phyloP scores from a whole-genome alignment of 2,888 invertebrate genomes.

The Clunio marinus region DNA sequence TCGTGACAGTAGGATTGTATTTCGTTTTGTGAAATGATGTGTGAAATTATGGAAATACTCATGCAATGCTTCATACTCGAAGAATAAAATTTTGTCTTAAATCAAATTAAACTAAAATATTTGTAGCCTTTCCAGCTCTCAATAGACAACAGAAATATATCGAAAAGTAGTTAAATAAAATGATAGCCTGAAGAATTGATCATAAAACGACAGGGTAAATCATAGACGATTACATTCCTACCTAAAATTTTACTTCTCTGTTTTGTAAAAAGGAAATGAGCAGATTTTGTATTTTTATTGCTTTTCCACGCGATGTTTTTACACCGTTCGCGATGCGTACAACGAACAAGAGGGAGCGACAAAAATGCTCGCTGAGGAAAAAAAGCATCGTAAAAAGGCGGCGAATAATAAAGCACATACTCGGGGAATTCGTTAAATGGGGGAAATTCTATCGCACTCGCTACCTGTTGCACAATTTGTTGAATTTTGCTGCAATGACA shows the following conservation, averaged over 20 bases:
- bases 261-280: too few species aligned
- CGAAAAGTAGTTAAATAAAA: too few species aligned
- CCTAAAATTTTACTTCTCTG: too few species aligned
- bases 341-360: neutral
- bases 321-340: slow-evolving; percentile 16
- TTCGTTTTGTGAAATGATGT: neutral
- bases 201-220: too few species aligned
- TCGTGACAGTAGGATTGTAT: neutral
- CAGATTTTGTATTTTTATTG: slow-evolving; percentile 23
- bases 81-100: too few species aligned
- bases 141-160: too few species aligned
- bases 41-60: too few species aligned
- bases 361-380: slow-evolving; percentile 3
- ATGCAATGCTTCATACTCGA: too few species aligned
- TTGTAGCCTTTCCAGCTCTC: too few species aligned
- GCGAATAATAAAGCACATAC: slow-evolving; percentile 39
- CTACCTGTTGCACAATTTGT: slow-evolving; percentile 30
- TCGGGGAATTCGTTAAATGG: slow-evolving; percentile 32
- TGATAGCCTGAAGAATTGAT: too few species aligned
- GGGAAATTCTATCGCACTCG: slow-evolving; percentile 9
- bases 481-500: neutral
- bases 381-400: slow-evolving; percentile 37
- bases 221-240: too few species aligned
- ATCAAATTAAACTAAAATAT: too few species aligned
- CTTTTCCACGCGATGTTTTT: slow-evolving; percentile 25